Base-by-base conservation (phyloP, 2,888 invertebrate genomes). In the Colletes collaris region DNA sequence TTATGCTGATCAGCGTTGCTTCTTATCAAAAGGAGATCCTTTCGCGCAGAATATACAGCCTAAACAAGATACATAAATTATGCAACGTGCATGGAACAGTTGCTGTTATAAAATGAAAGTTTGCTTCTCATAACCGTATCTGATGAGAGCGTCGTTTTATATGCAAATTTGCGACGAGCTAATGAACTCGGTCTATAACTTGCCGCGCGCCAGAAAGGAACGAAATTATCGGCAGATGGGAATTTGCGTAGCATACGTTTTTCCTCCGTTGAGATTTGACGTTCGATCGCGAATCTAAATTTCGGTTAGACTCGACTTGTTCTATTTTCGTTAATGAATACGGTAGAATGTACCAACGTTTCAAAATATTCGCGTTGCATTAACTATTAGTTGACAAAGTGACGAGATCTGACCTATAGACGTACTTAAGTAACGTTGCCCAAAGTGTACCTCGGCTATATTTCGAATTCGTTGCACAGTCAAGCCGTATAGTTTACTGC, bases 141-240 rank as follows among this genome's bases (percentile, higher is more conserved):
- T 75, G 80, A 82, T 79, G 77, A 66, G 76, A 55, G 56, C 49
- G 60, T 74, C 84, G 79, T 86, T 87, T 84, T 84, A 72, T 72
- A 86, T 87, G 86, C 82, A 86, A 86, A 87, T 87, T 63, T 79
- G 65, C 69, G 55, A 72, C 74, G 67, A 81, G 71, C 73, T 87
- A 86, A 87, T 84, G 86, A 86, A 77, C 78, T 82, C 77, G 58
- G 79, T 72, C 80, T 78, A 58, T 74, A 81, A 77, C 66, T 77
- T 46, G 40, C 53, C 19, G 49, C 3, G 44, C 16, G 27, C 63
- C 35, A 49, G 19, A 50, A 55, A 55, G 58, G 44, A 52, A 60
- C 50, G 16, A 55, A 74, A 73, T 70, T 75, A 74, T 73, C 79
- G 63, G 53, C 50, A 58, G 55, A 70, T 70, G 75, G 44, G 46